Conservation (phyloP, 2,888 invertebrate species). For the Dolomedes plantarius region DNA sequence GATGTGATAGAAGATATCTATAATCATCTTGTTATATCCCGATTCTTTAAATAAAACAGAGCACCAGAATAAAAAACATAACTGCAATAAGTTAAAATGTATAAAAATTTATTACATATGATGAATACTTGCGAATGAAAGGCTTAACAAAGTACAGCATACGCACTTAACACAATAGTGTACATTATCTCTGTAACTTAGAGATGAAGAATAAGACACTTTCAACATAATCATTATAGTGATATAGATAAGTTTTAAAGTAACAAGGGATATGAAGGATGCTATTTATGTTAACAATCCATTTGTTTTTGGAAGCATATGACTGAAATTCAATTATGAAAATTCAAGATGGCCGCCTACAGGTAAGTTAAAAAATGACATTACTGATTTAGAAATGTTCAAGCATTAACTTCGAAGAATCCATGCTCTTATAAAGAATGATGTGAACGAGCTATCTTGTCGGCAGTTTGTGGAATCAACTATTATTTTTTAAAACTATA, state of each 20-base stretch:
- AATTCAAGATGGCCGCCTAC: conserved; percentile 61
- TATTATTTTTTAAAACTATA: conserved; percentile 20
- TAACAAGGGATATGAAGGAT: neutral
- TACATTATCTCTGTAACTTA: neutral
- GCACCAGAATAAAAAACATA: neutral
- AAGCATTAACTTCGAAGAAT: too few relatives aligned
- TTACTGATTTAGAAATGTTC: neutral
- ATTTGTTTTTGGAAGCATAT: neutral
- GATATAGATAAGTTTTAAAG: neutral
- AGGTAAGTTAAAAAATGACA: conserved; percentile 59
- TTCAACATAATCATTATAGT: neutral
- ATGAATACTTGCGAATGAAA: neutral
- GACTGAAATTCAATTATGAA: neutral
- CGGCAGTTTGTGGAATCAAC: neutral
- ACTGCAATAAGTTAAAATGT: neutral
- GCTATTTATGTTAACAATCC: neutral
- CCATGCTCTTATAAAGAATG: neutral
- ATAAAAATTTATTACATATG: neutral
- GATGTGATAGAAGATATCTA: neutral
- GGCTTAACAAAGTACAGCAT: neutral
- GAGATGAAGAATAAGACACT: neutral
- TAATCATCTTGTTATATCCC: neutral
- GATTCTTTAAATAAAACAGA: neutral
- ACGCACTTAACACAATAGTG: neutral
- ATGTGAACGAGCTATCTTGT: neutral